phyloP scores from a whole-genome alignment of 1,140 invertebrate genomes.

The Drosophila rufa region DNA sequence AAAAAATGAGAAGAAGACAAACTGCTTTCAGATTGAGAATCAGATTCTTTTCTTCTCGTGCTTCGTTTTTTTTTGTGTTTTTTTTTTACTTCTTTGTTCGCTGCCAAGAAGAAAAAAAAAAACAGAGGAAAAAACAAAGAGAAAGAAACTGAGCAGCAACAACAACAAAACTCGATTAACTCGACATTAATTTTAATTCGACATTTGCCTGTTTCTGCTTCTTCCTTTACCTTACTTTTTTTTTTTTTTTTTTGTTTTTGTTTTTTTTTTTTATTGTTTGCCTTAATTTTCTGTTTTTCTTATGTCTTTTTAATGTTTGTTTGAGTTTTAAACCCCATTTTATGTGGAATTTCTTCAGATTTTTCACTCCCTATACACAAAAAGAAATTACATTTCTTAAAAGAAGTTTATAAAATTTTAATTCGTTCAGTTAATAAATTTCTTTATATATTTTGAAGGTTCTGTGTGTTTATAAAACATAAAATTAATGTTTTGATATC shows the following conservation, averaged over 20 bases:
- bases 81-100: slow-evolving; percentile 60
- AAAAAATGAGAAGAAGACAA: slow-evolving; percentile 74
- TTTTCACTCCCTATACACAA: slow-evolving; percentile 11
- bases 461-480: too few species aligned
- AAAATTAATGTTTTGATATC: too few species aligned
- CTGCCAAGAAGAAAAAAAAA: slow-evolving; percentile 14
- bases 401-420: not conserved
- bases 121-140: slow-evolving; percentile 23
- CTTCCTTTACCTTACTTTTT: slow-evolving; percentile 29
- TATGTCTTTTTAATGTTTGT: slow-evolving; percentile 29
- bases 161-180: slow-evolving; percentile 83
- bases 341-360: slow-evolving; percentile 52
- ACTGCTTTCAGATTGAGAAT: slow-evolving; percentile 77
- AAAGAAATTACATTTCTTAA: not conserved
- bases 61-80: slow-evolving; percentile 21
- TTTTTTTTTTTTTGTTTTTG: slow-evolving; percentile 19
- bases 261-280: slow-evolving; percentile 43
- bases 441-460: too few species aligned
- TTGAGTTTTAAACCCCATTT: slow-evolving; percentile 62
- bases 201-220: slow-evolving; percentile 57
- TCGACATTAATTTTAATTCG: slow-evolving; percentile 84
- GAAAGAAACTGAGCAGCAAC: slow-evolving; percentile 57
- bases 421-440: too few species aligned
- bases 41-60: slow-evolving; percentile 68
- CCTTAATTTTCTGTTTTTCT: slow-evolving; percentile 39